Base-by-base conservation (phyloP, 35 echinoderm and acorn worm species). In the Eucidaris tribuloides region DNA sequence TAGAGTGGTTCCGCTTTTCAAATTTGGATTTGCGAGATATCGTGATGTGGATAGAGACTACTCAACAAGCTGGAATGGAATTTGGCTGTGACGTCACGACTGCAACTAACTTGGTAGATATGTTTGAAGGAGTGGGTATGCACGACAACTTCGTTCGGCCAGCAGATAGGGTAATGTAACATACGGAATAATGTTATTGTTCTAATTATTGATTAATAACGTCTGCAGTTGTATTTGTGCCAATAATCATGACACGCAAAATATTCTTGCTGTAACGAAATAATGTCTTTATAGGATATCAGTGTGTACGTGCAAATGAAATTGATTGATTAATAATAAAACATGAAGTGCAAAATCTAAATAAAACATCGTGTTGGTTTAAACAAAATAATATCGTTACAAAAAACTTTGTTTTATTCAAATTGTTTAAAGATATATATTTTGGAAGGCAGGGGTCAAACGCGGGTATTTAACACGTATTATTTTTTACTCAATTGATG, bases 1-100 rank as follows among this genome's bases (percentile, higher is more conserved):
- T 17, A 72, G 66, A 72, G 66, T 72, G 66, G 6, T 23, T 72
- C 66, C 13, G 66, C 66, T 72, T 72, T 36, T 72, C 66, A 6
- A 72, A 72, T 72, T 72, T 29, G 66, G 33, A 11, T 72, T 33
- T 7, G 33, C 7, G 36, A 7, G 33, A 43, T 32, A 72, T 6
- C 28, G 37, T 40, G 23, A 35, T 72, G 37, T 35, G 36, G 37
- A 72, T 1, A 40, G 43, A n/a, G 33, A 29, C 15, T 37, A 40
- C 32, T 32, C 66, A 18, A 17, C 13, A 35, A 43, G 7, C 23
- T 35, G 66, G 66, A 4, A 39, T 40, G 24, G 36, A 15, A 40
- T 43, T 72, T 15, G 66, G 34, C 23, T 72, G 66, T 24, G 22
- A 72, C 28, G 23, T n/a, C 2, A 43, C 33, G n/a, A 41, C 66